Base-by-base conservation (phyloP, 2,113 vertebrate species). In the Diadophis punctatus region DNA sequence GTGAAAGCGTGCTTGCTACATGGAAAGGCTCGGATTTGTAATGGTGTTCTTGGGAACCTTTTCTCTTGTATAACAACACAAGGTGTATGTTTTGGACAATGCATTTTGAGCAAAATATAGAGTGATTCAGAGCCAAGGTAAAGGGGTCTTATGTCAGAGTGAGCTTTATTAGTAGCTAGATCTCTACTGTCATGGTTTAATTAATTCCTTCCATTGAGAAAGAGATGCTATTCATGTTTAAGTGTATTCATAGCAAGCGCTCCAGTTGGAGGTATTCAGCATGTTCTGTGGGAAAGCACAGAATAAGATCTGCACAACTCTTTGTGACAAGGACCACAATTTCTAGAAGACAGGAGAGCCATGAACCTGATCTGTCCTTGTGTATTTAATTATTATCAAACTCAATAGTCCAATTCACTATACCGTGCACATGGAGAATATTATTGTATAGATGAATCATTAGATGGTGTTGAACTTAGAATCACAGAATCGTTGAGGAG, bases 101-200 rank as follows among this genome's bases (percentile, higher is more conserved):
- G 93, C 94, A 95, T 95, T 96, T 94, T 89, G 87, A 94, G 63
- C 60, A 95, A 94, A 96, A 95, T 96, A 95, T 91, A 43, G 86
- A 93, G 63, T 91, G 90, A 96, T 97, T 97, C 93, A 96, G 95
- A 97, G 93, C 94, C 97, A 98, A 98, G 97, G 97, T 97, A 97
- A 98, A 97, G 89, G 94, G 96, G 96, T 96, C 97, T 96, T 95
- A 91, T 95, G 94, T 95, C 95, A 95, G 95, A 96, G 97, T 93
- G 85, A 94, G 94, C 94, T 93, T 93, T 97, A 89, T 96, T 96
- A 96, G 96, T 96, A 97, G 94, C 95, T 94, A 91, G 96, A 96
- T 96, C 95, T 94, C 90, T 95, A 94, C 94, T 96, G 95, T 93
- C 93, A 84, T 91, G 96, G 93, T 97, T 97, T 96, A 96, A 98